Conservation (phyloP, 2,888 invertebrate species). For the Mactromeris polynyma region DNA sequence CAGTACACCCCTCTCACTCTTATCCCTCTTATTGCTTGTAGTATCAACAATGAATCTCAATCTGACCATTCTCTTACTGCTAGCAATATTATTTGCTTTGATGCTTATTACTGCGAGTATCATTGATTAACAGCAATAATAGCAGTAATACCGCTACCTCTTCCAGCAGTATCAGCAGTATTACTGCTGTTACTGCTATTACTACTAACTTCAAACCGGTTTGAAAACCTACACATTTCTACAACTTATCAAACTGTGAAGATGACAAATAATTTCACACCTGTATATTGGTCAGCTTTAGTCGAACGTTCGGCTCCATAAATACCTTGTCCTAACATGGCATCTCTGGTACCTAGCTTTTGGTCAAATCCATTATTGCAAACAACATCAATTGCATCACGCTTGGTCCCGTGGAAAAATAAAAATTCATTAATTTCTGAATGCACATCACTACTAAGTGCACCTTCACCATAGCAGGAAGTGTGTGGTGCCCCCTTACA, state of each 20-base stretch:
- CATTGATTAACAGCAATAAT: too few species aligned
- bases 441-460: conserved; percentile 24
- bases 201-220: too few species aligned
- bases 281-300: conserved; percentile 76
- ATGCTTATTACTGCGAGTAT: too few species aligned
- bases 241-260: background rate
- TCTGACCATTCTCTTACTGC: too few species aligned
- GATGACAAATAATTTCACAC: conserved; percentile 19
- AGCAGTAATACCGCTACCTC: too few species aligned
- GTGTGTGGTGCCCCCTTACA: conserved; percentile 14
- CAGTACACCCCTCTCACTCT: too few species aligned
- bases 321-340: conserved; percentile 76
- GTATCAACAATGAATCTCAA: too few species aligned
- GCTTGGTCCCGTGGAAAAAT: conserved; percentile 78
- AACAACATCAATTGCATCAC: conserved; percentile 65
- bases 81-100: too few species aligned
- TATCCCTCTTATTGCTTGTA: too few species aligned
- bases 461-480: background rate
- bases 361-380: conserved; percentile 72
- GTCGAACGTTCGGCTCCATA: conserved; percentile 79
- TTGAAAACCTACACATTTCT: too few species aligned
- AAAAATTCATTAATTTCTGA: conserved; percentile 72
- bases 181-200: too few species aligned
- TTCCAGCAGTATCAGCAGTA: too few species aligned
- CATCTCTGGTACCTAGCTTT: conserved; percentile 59